Evolutionary conservation across 2,113 vertebrate genomes (phyloP).

Genomic region (Gymnarchus niloticus): DNA sequence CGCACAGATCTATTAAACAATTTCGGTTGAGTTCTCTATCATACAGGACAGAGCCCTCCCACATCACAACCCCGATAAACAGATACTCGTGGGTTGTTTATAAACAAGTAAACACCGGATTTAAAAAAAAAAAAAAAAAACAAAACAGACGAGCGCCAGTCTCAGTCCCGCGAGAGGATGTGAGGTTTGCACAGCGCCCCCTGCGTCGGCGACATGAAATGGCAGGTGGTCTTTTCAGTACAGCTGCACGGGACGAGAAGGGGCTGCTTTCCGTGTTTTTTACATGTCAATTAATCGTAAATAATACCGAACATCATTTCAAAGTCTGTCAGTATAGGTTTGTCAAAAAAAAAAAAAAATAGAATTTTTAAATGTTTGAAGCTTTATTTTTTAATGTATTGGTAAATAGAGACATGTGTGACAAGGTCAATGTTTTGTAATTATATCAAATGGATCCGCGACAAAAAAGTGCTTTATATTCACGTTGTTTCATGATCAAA

Average conservation of each 20-base stretch:
- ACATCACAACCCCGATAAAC: not conserved
- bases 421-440: not conserved
- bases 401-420: not conserved
- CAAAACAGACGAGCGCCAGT: not conserved
- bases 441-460: not conserved
- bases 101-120: not conserved
- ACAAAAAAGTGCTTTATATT: not conserved
- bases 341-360: too few species aligned
- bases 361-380: too few species aligned
- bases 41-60: not conserved
- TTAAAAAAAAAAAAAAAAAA: not conserved
- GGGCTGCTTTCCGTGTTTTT: not conserved
- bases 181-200: constrained; percentile 16
- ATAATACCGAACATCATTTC: not conserved
- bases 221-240: not conserved
- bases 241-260: not conserved
- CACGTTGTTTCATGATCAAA: not conserved
- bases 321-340: not conserved
- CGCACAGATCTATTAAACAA: too few species aligned
- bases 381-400: not conserved
- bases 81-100: not conserved
- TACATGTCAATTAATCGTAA: not conserved
- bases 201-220: not conserved
- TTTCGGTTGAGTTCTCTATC: not conserved
- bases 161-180: not conserved